phyloP scores from a whole-genome alignment of 2,797 vertebrate species.

The Xerus rutilus region DNA sequence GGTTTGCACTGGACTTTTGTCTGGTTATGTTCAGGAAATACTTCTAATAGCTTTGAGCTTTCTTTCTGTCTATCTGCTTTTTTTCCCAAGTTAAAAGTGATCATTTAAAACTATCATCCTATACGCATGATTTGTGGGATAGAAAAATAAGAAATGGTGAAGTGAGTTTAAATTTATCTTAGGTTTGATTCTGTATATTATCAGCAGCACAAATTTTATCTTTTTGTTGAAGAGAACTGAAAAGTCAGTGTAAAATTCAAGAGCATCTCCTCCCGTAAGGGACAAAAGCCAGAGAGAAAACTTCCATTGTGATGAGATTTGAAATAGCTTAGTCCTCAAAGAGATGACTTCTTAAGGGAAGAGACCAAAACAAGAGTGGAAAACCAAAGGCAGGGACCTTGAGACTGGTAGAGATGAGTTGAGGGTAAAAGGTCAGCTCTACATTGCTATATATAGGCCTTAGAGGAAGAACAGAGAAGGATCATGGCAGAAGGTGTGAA shows the following conservation, averaged over 20 bases:
- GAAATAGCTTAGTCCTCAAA: conserved; percentile 47
- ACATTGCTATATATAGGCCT: neutral
- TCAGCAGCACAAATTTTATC: conserved; percentile 18
- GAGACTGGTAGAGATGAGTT: neutral
- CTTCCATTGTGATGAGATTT: conserved; percentile 35
- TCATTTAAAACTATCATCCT: conserved; percentile 29
- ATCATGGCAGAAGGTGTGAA: neutral
- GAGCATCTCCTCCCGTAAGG: conserved; percentile 22
- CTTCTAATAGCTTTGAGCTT: neutral
- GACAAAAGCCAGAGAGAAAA: conserved; percentile 42
- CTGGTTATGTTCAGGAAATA: neutral
- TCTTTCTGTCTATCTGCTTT: neutral
- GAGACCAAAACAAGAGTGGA: conserved; percentile 26
- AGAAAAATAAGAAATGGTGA: conserved; percentile 52
- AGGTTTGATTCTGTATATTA: conserved; percentile 18
- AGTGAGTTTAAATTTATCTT: conserved; percentile 51
- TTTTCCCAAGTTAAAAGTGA: conserved; percentile 44
- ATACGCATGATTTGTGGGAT: neutral
- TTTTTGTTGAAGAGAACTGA: conserved; percentile 42
- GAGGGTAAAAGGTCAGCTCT: neutral
- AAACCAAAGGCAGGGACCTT: neutral
- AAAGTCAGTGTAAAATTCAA: conserved; percentile 60
- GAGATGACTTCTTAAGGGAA: conserved; percentile 45
- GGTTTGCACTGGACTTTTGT: neutral
- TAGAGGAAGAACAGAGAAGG: neutral